A percentile compares a stretch with the other conserved stretches of the same genome.
Evolutionary conservation across 2,797 vertebrate genomes (phyloP).

Genomic region (Clarias platycephalus): DNA sequence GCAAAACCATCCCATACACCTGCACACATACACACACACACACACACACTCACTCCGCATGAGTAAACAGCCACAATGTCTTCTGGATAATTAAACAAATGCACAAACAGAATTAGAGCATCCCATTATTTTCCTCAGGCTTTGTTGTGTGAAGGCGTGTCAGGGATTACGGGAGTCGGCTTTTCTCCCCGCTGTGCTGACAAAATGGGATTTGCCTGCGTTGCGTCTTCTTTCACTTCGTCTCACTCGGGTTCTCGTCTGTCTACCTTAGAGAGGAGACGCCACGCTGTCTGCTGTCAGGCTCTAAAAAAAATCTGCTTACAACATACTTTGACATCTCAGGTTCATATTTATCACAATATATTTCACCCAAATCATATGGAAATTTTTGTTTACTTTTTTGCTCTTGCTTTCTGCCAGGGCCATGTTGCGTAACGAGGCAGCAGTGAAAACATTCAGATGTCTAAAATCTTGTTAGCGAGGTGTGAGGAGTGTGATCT

Average conservation of each 20-base stretch:
- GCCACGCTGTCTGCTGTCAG: not conserved
- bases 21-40: conserved; percentile 8
- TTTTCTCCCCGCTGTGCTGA: conserved; percentile 11
- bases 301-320: not conserved
- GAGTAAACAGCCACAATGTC: not conserved
- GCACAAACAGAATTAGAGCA: not conserved
- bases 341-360: not conserved
- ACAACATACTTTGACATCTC: not conserved
- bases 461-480: not conserved
- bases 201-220: conserved; percentile 19
- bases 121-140: conserved; percentile 4
- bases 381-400: not conserved
- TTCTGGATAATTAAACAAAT: conserved; percentile 25
- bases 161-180: conserved; percentile 6
- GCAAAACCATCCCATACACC: not conserved
- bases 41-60: not conserved
- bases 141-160: conserved; percentile 15
- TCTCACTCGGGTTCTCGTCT: conserved; percentile 14
- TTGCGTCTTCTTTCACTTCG: not conserved
- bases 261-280: not conserved
- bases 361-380: not conserved
- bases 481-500: not conserved
- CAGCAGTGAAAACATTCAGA: not conserved
- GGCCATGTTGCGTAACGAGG: not conserved
- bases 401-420: not conserved